Percentiles rank a stretch among this genome's conserved stretches.
phyloP scores from a whole-genome alignment of 2,113 vertebrate genomes.

The Struthio camelus region DNA sequence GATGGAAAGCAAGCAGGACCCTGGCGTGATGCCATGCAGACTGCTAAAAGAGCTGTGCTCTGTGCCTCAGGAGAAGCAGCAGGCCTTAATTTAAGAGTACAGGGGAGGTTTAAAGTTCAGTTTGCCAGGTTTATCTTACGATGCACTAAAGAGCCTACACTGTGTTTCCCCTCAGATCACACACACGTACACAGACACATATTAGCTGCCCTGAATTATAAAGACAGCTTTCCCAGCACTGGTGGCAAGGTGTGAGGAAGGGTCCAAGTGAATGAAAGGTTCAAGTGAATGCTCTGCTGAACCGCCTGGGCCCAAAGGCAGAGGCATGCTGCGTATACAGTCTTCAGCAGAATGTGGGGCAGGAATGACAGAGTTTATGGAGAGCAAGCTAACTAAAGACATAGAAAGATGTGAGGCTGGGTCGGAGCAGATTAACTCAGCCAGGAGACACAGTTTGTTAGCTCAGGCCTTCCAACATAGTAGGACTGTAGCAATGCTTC shows the following conservation, averaged over 20 bases:
- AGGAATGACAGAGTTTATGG: neutral
- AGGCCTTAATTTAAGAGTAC: neutral
- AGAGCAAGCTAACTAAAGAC: neutral
- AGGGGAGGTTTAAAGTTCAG: neutral
- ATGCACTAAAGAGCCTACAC: too few species aligned
- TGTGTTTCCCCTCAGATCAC: neutral
- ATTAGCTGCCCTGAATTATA: neutral
- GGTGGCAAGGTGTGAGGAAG: neutral
- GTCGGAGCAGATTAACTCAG: neutral
- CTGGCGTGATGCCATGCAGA: neutral
- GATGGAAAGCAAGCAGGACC: neutral
- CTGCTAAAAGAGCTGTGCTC: neutral
- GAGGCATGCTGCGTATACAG: accelerated
- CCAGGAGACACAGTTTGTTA: neutral
- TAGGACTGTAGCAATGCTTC: neutral
- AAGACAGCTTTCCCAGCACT: neutral
- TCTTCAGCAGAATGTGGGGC: neutral
- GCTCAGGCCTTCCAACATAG: neutral
- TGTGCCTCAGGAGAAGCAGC: neutral
- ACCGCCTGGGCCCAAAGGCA: neutral
- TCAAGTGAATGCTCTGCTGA: neutral
- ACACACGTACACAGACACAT: neutral
- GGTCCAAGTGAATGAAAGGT: neutral
- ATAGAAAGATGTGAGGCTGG: neutral
- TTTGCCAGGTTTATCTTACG: neutral